These are phyloP conservation scores for silkworm (Bombyx mori) DNA, from an alignment of 1,140 invertebrate genomes.

Conservation along the genomic window ASM3026992v2 NC_085119.1:9011001-9011500, in stretches of 20 bases:
- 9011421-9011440: too few relatives aligned
- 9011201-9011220: not conserved
- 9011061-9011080: not conserved
- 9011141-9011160: conserved; percentile 53
- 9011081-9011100: conserved; percentile 42
- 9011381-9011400: too few relatives aligned
- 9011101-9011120: conserved; percentile 45
- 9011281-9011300: too few relatives aligned
- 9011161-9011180: conserved; percentile 58
- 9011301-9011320: too few relatives aligned
- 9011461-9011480: too few relatives aligned
- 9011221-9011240: not conserved
- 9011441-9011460: too few relatives aligned
- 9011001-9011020: not conserved
- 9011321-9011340: too few relatives aligned
- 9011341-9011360: too few relatives aligned
- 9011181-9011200: not conserved
- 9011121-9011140: conserved; percentile 49
- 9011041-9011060: not conserved
- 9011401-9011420: too few relatives aligned
- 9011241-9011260: not conserved
- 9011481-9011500: too few relatives aligned
- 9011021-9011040: not conserved
- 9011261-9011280: too few relatives aligned
- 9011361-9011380: too few relatives aligned